Evolutionary conservation across 2,888 invertebrate genomes (phyloP).

Genomic region (Drosophila infuscata): DNA sequence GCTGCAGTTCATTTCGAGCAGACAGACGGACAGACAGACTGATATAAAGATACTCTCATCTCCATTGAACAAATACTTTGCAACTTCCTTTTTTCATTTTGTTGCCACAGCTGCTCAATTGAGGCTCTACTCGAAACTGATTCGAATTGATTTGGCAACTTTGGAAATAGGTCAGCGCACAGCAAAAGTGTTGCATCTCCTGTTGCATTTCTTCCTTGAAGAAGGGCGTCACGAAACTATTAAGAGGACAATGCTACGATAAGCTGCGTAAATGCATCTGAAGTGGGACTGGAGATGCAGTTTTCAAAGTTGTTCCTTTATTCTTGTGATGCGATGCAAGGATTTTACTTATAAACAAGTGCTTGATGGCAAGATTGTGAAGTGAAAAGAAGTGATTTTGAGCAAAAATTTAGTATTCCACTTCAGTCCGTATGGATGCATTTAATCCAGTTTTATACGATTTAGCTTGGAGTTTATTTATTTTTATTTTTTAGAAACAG

Average conservation of each 20-base stretch:
- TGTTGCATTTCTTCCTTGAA: too few relatives aligned
- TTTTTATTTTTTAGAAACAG: too few relatives aligned
- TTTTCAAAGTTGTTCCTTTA: background rate
- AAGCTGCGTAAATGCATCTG: slow-evolving; percentile 8
- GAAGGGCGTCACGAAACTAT: slow-evolving; percentile 30
- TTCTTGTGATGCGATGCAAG: background rate
- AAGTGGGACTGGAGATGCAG: slow-evolving; percentile 1
- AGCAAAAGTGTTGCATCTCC: slow-evolving; percentile 42
- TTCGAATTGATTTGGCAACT: slow-evolving; percentile 46
- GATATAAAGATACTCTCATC: slow-evolving; percentile 39
- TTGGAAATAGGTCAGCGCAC: slow-evolving; percentile 55
- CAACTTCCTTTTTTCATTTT: slow-evolving; percentile 22
- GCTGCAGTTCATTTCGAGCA: slow-evolving; percentile 39
- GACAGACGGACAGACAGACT: slow-evolving; percentile 21
- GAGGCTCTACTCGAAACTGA: slow-evolving; percentile 35
- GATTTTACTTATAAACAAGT: background rate
- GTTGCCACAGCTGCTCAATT: slow-evolving; percentile 12
- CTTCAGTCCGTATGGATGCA: background rate
- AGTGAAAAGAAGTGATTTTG: background rate
- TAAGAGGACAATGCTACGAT: slow-evolving; percentile 40
- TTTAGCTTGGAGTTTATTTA: background rate
- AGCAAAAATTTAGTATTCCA: background rate
- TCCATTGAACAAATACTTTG: slow-evolving; percentile 52
- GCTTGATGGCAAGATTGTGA: background rate
- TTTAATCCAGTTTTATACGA: background rate